Percentiles rank a stretch among this genome's conserved stretches.
Conservation (phyloP, 2,113 vertebrate genomes). For the Actenoides hombroni region DNA sequence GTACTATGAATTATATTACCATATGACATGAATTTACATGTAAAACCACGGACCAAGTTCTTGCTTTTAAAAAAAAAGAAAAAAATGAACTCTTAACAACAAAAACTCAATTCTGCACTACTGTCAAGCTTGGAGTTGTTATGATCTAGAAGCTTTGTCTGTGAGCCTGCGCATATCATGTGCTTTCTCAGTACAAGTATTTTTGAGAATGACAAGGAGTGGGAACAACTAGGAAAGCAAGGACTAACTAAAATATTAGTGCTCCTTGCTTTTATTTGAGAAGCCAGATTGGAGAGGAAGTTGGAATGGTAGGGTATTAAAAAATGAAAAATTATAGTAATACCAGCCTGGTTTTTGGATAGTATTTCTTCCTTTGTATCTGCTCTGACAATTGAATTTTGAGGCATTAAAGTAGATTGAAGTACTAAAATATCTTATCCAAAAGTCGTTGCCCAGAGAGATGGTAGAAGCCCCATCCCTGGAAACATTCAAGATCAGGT, state of each 20-base stretch:
- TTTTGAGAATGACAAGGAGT: background rate
- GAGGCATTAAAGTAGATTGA: background rate
- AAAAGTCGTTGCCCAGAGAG: background rate
- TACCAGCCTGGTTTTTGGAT: background rate
- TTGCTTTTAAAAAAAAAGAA: background rate
- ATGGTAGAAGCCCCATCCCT: no score
- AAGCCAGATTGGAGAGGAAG: background rate
- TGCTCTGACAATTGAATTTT: background rate
- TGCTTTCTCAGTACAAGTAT: background rate
- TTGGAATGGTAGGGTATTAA: background rate
- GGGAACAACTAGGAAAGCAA: background rate
- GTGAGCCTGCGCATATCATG: background rate
- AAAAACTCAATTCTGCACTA: background rate
- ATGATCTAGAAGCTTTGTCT: background rate
- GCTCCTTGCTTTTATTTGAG: background rate
- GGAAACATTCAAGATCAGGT: no score
- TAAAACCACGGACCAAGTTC: background rate
- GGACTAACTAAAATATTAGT: background rate
- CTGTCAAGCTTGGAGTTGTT: background rate
- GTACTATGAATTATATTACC: background rate
- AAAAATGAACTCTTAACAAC: background rate
- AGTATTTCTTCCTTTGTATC: background rate
- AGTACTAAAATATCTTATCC: background rate
- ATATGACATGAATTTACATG: background rate
- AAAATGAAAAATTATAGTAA: background rate